Evolutionary conservation across 1,140 invertebrate species (phyloP), one percentile per base, ranked within the genome.

Genomic region (Heliconius melpomene): DNA sequence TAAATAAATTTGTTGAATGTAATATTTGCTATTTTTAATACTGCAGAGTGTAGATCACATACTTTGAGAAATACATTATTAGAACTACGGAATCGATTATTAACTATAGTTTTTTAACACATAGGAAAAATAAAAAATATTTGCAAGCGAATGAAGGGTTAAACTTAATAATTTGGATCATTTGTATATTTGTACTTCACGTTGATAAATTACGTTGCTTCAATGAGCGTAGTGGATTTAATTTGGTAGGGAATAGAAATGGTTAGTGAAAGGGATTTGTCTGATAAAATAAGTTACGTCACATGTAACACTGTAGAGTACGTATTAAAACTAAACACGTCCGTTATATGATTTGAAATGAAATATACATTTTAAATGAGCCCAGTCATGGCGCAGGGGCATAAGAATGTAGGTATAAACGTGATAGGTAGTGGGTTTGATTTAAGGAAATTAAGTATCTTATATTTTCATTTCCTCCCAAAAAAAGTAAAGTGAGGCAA

Each of bases 81-180:
- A 46, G 3, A 5, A 1, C 13, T 13, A 46, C 13, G 40, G 13
- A 46, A 16, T 16, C 16, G 5, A 46, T 46, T 46, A 46, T 16
- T 46, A 16, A 46, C 13, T 16, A 46, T 46, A 46, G 16, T 46
- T 46, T 46, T 40, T 46, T 16, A 16, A 16, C 40, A 11, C 13
- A 46, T 46, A 66, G 7, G 2, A n/a, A 26, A 23, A 66, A 66
- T 11, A n/a, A 66, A 3, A 66, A 29, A 66, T 66, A 16, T 66
- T 9, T 29, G 26, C 13, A 11, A 26, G 26, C 23, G n/a, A 29
- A 26, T 29, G 0, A 26, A 29, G 60, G 60, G 60, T 66, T 66
- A 66, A 29, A 72, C 60, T 75, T 46, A 54, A 79, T 84, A 74
- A 81, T 83, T 84, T 81, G 60, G 52, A 81, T 83, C 79, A 54